Percentiles rank a stretch among this genome's conserved stretches.
Evolutionary conservation across 2,888 invertebrate species (phyloP).

Genomic region (Leptothorax acervorum): DNA sequence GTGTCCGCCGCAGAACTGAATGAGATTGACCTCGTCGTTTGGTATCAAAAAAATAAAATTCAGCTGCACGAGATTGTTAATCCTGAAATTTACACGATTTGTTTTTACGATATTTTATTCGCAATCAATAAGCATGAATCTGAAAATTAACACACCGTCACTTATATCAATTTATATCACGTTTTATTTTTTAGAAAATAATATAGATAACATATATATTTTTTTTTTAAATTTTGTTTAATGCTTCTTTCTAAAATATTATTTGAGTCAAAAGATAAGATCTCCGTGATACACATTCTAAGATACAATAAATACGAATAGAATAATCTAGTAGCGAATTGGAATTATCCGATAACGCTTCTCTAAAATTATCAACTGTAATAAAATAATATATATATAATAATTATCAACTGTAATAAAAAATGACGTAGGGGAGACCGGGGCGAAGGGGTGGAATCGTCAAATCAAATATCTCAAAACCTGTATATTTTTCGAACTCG

Average conservation of each 20-base stretch:
- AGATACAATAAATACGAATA: not conserved
- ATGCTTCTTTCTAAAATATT: not conserved
- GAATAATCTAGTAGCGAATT: not conserved
- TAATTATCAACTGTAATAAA: too few species aligned
- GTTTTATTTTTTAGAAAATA: not conserved
- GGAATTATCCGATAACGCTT: not conserved
- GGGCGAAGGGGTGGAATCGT: too few species aligned
- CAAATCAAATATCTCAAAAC: too few species aligned
- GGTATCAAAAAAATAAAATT: conserved; percentile 12
- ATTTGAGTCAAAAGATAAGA: not conserved
- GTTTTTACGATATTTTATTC: not conserved
- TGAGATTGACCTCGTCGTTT: not conserved
- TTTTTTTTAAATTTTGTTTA: not conserved
- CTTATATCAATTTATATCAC: not conserved
- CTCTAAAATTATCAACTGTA: not conserved
- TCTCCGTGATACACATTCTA: not conserved
- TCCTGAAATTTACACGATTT: not conserved
- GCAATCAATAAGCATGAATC: not conserved
- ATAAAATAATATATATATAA: not conserved
- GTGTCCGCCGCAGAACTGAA: not conserved
- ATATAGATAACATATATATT: not conserved
- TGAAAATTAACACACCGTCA: not conserved
- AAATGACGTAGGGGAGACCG: too few species aligned
- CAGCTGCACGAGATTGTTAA: not conserved
- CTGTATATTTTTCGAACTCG: too few species aligned